phyloP scores from a whole-genome alignment of 2,797 vertebrate genomes.

The Tauraco hartlaubi region DNA sequence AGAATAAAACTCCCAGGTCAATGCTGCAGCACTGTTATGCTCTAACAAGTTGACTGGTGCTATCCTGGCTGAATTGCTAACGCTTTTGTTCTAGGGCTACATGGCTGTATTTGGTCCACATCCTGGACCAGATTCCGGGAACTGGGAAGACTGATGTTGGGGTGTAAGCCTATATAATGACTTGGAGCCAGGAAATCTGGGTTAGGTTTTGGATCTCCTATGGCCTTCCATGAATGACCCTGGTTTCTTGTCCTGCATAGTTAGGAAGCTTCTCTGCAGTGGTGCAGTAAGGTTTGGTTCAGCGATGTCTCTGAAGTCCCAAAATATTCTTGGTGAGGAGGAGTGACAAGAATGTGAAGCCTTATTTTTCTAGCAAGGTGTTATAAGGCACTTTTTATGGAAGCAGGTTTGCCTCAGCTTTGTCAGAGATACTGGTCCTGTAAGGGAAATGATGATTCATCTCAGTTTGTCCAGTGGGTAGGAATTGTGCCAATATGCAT shows the following conservation, averaged over 20 bases:
- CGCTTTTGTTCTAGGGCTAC: not conserved
- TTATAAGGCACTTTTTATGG: not conserved
- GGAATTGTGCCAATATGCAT: not conserved
- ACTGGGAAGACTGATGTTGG: not conserved
- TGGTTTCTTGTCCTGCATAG: not conserved
- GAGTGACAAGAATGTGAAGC: not conserved
- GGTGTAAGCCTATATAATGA: not conserved
- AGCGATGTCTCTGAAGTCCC: not conserved
- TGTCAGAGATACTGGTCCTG: not conserved
- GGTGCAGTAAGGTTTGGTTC: not conserved
- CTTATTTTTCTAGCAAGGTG: not conserved
- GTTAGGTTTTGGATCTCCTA: not conserved
- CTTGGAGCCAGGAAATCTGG: not conserved
- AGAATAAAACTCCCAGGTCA: not conserved
- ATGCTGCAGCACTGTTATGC: not conserved
- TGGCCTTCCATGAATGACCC: not conserved
- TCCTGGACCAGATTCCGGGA: not conserved
- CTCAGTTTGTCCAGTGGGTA: not conserved
- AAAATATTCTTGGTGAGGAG: not conserved
- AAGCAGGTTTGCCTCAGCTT: not conserved
- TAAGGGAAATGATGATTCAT: not conserved
- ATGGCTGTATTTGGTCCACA: not conserved
- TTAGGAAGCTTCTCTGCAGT: not conserved
- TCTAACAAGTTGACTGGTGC: not conserved
- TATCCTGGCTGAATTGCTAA: not conserved